Evolutionary conservation across 2,797 vertebrate genomes (phyloP), one percentile per base, ranked within the genome.

Genomic region (Phrynocephalus guinanensis): DNA sequence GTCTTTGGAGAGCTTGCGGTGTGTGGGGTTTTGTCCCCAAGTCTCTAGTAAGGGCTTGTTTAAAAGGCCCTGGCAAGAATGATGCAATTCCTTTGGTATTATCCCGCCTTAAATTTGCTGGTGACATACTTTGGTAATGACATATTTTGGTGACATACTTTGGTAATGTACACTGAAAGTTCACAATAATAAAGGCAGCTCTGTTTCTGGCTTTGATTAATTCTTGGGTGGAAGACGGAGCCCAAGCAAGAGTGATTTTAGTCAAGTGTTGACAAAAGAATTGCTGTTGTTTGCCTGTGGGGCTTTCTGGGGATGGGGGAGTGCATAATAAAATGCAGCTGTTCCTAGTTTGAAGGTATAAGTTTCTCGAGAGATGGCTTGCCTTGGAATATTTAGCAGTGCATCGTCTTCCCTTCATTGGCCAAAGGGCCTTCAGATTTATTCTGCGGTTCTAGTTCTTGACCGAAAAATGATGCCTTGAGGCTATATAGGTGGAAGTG

Each of bases 271-370:
- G 71, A 73, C 73, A 88, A 67, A 38, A n/a, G 79, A 52, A 63
- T 33, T 24, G 10, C 6, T 22, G 60, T 22, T 67, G 72, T 33
- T 88, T 81, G 28, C 50, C 24, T 18, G 26, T 76, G 48, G 30
- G 16, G 48, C 63, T 87, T 50, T 52, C 72, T 68, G 13, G 5
- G 30, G 9, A 44, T 5, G 9, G 10, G 26, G 18, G 11, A 77
- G 30, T 77, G 76, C 63, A 56, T 70, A 72, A 77, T 63, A 16
- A 72, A 83, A 66, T 77, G 24, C 44, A 87, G 60, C 73, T 85
- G 48, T 68, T 87, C 77, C 77, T 52, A 24, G 44, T 70, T 83
- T 30, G 8, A n/a, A 26, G 22, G 70, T 83, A 60, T 60, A 38
- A 3, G 33, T 67, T 67, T 52, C 80, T 38, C 16, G 52, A 63